Evolutionary conservation across 2,113 vertebrate genomes (phyloP).

Genomic region (Sturnira hondurensis): DNA sequence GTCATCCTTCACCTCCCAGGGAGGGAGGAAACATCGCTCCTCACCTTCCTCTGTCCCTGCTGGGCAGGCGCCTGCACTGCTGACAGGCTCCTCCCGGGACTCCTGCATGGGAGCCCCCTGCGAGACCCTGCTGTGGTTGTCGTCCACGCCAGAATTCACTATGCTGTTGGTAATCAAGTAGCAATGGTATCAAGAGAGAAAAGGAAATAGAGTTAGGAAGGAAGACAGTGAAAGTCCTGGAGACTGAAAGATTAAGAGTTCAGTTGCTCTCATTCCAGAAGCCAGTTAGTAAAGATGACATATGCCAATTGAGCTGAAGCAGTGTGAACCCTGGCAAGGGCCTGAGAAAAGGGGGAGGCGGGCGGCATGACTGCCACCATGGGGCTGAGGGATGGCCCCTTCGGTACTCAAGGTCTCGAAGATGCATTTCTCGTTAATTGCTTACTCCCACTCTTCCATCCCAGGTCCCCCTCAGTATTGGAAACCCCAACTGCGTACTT

Average conservation of each 20-base stretch:
- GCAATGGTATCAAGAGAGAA: constrained; percentile 20
- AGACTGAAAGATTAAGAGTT: not conserved
- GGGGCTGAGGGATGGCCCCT: not conserved
- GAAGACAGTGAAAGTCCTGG: not conserved
- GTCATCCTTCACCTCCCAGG: constrained; percentile 87
- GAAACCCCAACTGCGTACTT: not conserved
- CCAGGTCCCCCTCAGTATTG: not conserved
- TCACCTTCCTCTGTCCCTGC: constrained; percentile 72
- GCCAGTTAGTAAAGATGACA: constrained; percentile 8
- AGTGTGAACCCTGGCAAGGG: not conserved
- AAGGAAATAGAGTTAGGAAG: constrained; percentile 47
- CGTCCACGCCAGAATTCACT: constrained; percentile 50
- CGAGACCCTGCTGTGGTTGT: constrained; percentile 38
- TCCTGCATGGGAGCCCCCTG: not conserved
- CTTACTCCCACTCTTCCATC: not conserved
- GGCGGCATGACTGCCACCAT: not conserved
- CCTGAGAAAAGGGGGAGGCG: not conserved
- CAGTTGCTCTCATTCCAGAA: not conserved
- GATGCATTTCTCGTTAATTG: not conserved
- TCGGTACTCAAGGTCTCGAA: not conserved
- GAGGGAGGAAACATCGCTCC: constrained; percentile 72
- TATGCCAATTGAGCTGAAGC: not conserved
- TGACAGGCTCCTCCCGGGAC: constrained; percentile 47
- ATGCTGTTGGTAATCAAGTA: constrained; percentile 23
- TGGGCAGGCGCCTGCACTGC: not conserved